phyloP scores from a whole-genome alignment of 2,888 invertebrate species.

The Drosophila rubida region DNA sequence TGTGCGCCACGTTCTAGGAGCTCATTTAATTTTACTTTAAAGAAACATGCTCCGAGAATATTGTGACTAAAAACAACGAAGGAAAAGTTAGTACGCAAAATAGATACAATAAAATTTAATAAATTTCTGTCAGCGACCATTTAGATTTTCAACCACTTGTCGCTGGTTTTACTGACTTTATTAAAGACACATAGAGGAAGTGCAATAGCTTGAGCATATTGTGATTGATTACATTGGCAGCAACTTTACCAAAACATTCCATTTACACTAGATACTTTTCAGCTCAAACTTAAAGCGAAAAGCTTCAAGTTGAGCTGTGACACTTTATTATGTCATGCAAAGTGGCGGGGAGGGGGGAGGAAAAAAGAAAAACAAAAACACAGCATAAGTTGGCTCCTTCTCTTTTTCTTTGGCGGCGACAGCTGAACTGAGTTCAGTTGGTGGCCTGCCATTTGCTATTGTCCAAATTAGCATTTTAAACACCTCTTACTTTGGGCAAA shows the following conservation, averaged over 20 bases:
- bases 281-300: conserved; percentile 12
- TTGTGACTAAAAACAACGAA: too few species aligned
- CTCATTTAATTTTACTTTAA: conserved; percentile 1
- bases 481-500: conserved; percentile 78
- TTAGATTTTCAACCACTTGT: not conserved
- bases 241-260: not conserved
- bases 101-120: too few species aligned
- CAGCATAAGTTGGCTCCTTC: conserved; percentile 39
- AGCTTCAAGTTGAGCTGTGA: conserved; percentile 9
- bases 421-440: conserved; percentile 45
- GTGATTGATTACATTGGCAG: conserved; percentile 8
- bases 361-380: conserved; percentile 19
- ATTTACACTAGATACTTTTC: not conserved
- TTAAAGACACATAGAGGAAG: not conserved
- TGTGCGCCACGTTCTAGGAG: not conserved
- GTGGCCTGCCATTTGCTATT: conserved; percentile 60
- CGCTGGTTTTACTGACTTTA: too few species aligned
- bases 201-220: not conserved
- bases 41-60: not conserved
- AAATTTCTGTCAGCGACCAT: too few species aligned
- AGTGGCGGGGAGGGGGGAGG: not conserved
- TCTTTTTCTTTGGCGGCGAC: conserved; percentile 1
- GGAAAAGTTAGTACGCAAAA: too few species aligned
- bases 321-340: conserved; percentile 45
- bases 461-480: conserved; percentile 77